phyloP scores from a whole-genome alignment of 2,113 vertebrate species.

The Indicator maculatus region DNA sequence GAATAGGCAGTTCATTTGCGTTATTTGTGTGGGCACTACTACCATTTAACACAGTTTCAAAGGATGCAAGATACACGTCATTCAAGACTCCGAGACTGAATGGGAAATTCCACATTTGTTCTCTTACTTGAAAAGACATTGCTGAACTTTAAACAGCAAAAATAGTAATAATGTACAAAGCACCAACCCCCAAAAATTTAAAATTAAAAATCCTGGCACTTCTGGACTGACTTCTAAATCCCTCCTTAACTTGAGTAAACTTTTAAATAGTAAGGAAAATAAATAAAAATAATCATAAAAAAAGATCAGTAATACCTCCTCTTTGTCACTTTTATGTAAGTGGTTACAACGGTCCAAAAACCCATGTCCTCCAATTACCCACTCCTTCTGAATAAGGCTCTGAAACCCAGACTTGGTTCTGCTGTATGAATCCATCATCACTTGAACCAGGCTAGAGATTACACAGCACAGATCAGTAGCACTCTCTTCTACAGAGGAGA shows the following conservation, averaged over 20 bases:
- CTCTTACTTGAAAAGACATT: not conserved
- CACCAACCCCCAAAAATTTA: not conserved
- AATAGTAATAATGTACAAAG: not conserved
- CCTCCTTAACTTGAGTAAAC: not conserved
- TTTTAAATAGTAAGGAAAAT: not conserved
- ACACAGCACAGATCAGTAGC: constrained; percentile 88
- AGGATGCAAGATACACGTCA: rapidly evolving
- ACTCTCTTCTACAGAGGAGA: constrained; percentile 78
- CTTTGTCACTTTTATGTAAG: constrained; percentile 83
- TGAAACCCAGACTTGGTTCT: constrained; percentile 86
- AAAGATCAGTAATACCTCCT: constrained; percentile 71
- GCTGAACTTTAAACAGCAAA: not conserved
- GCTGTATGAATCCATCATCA: constrained; percentile 88
- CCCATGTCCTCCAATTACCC: constrained; percentile 83
- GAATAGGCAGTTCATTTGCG: not conserved
- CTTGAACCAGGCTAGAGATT: constrained; percentile 85
- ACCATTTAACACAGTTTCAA: not conserved
- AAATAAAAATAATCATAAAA: not conserved
- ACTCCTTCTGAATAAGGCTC: constrained; percentile 89
- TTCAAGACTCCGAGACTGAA: not conserved
- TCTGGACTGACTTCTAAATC: not conserved
- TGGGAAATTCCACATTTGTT: not conserved
- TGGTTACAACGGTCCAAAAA: constrained; percentile 90
- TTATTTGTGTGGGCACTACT: not conserved
- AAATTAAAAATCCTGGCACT: not conserved